Conservation (phyloP, 2,888 invertebrate genomes). For the Agrochola lota region DNA sequence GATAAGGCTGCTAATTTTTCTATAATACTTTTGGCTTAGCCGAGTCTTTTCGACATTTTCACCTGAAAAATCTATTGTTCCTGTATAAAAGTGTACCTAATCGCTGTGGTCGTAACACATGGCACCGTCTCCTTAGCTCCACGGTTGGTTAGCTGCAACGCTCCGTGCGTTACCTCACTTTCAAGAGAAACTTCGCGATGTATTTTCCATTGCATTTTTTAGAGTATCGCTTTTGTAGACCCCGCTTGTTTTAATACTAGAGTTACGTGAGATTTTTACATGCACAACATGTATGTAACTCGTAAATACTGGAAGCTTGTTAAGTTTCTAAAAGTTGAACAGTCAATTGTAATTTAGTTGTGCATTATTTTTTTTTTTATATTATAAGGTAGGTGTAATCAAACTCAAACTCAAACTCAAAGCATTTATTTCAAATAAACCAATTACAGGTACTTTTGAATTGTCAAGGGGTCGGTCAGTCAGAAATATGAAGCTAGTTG, state of each 20-base stretch:
- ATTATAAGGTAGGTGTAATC: background rate
- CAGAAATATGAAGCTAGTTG: no score
- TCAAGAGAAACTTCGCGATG: constrained; percentile 88
- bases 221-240: constrained; percentile 89
- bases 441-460: no score
- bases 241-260: constrained; percentile 86
- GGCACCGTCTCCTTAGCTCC: constrained; percentile 80
- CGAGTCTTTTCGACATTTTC: background rate
- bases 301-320: constrained; percentile 47
- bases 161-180: constrained; percentile 89
- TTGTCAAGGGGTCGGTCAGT: no score
- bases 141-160: constrained; percentile 89
- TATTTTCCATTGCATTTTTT: constrained; percentile 90
- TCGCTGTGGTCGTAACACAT: constrained; percentile 65
- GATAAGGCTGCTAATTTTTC: no score
- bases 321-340: constrained; percentile 44
- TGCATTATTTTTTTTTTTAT: background rate
- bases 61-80: background rate
- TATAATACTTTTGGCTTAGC: no score
- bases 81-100: background rate
- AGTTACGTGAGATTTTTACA: constrained; percentile 81
- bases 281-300: constrained; percentile 66
- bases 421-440: no score
- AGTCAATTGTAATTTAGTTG: background rate
- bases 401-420: no score